Evolutionary conservation across 2,888 invertebrate genomes (phyloP).

Genomic region (Pseudoips prasinana): DNA sequence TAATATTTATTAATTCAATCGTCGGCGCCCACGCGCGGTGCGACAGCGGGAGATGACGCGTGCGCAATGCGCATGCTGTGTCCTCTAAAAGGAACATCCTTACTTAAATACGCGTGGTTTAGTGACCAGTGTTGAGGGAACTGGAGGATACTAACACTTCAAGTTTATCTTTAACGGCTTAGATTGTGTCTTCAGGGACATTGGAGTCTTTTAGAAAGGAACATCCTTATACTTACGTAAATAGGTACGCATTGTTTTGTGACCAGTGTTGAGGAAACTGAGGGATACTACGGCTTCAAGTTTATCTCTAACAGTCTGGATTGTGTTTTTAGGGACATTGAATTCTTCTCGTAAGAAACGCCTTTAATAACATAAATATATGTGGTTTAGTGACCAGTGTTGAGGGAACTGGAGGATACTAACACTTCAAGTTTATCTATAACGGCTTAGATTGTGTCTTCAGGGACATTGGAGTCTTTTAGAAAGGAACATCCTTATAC

Average conservation of each 20-base stretch:
- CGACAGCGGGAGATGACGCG: conserved; percentile 42
- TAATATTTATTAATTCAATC: conserved; percentile 57
- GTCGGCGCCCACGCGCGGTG: conserved; percentile 56
- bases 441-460: not conserved
- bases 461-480: too few relatives aligned
- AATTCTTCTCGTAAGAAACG: too few relatives aligned
- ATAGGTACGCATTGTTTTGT: too few relatives aligned
- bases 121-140: conserved; percentile 11
- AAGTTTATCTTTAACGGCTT: not conserved
- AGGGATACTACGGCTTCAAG: too few relatives aligned
- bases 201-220: too few relatives aligned
- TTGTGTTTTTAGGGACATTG: too few relatives aligned
- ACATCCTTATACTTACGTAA: too few relatives aligned
- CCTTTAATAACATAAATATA: conserved; percentile 24
- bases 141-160: conserved; percentile 1
- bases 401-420: not conserved
- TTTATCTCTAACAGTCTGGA: too few relatives aligned
- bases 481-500: too few relatives aligned
- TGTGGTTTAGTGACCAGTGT: conserved; percentile 13
- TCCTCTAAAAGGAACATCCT: conserved; percentile 28
- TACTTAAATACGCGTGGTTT: conserved; percentile 21
- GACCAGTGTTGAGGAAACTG: too few relatives aligned
- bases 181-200: not conserved
- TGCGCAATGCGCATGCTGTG: conserved; percentile 44
- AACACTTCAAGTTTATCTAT: not conserved